phyloP scores from a whole-genome alignment of 2,113 vertebrate species.

The Conger conger region DNA sequence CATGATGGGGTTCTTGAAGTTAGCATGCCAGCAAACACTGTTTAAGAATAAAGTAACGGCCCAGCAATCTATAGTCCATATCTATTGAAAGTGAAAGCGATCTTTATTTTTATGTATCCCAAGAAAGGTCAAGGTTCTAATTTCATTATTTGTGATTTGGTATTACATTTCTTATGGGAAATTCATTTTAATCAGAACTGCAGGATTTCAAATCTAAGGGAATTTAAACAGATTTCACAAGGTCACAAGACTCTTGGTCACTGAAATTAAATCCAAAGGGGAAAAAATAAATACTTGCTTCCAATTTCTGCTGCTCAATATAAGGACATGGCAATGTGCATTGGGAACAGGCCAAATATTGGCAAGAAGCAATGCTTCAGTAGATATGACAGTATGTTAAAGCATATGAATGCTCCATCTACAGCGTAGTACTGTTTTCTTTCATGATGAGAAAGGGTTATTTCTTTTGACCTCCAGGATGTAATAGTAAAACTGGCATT shows the following conservation, averaged over 20 bases:
- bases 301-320: neutral
- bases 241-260: neutral
- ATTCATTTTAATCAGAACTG: neutral
- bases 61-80: too few relatives aligned
- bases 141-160: neutral
- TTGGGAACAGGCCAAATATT: neutral
- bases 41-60: too few relatives aligned
- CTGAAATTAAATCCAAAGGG: neutral
- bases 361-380: neutral
- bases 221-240: neutral
- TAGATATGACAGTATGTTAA: neutral
- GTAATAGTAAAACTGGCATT: constrained; percentile 37
- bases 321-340: neutral
- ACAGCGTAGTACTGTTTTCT: neutral
- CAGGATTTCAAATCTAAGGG: neutral
- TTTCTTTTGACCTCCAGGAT: constrained; percentile 38
- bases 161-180: neutral
- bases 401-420: neutral
- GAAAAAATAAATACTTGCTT: neutral
- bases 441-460: constrained; percentile 16
- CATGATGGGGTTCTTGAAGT: too few relatives aligned
- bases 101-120: too few relatives aligned
- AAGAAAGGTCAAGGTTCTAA: too few relatives aligned
- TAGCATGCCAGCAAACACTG: too few relatives aligned
- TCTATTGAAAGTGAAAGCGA: too few relatives aligned